Percentiles rank a stretch among this genome's conserved stretches.
Conservation (phyloP, 2,797 vertebrate genomes). For the Trematomus bernacchii region DNA sequence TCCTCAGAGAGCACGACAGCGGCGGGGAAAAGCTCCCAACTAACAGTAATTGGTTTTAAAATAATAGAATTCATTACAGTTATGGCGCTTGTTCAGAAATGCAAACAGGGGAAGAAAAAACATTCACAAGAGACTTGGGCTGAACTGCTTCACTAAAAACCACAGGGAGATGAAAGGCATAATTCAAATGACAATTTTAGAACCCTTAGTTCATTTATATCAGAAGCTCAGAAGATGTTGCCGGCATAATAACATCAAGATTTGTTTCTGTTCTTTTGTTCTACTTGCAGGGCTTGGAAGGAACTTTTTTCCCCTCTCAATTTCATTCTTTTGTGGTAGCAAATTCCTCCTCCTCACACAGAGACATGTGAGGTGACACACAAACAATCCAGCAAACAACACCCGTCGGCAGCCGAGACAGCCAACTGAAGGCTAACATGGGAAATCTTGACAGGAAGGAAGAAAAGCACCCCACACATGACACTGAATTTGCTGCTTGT, state of each 20-base stretch:
- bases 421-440: slow-evolving; percentile 78
- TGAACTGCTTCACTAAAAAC: slow-evolving; percentile 86
- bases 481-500: slow-evolving; percentile 74
- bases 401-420: slow-evolving; percentile 70
- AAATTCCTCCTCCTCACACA: slow-evolving; percentile 77
- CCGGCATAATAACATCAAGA: slow-evolving; percentile 81
- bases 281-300: slow-evolving; percentile 73
- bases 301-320: slow-evolving; percentile 77
- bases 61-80: slow-evolving; percentile 89
- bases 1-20: slow-evolving; percentile 82
- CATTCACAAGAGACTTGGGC: slow-evolving; percentile 80
- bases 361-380: slow-evolving; percentile 77
- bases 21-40: slow-evolving; percentile 77
- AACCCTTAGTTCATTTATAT: slow-evolving; percentile 86
- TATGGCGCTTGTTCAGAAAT: slow-evolving; percentile 86
- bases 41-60: slow-evolving; percentile 89
- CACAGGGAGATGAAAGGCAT: slow-evolving; percentile 86
- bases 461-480: slow-evolving; percentile 70
- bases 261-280: slow-evolving; percentile 80
- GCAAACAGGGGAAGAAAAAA: slow-evolving; percentile 82
- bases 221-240: slow-evolving; percentile 81
- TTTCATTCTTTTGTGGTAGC: slow-evolving; percentile 78
- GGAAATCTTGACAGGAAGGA: slow-evolving; percentile 74
- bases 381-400: slow-evolving; percentile 81
- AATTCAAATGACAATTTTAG: slow-evolving; percentile 90